Evolutionary conservation across 2,113 vertebrate species (phyloP), one percentile per base, ranked within the genome.

Genomic region (Cyanistes caeruleus): DNA sequence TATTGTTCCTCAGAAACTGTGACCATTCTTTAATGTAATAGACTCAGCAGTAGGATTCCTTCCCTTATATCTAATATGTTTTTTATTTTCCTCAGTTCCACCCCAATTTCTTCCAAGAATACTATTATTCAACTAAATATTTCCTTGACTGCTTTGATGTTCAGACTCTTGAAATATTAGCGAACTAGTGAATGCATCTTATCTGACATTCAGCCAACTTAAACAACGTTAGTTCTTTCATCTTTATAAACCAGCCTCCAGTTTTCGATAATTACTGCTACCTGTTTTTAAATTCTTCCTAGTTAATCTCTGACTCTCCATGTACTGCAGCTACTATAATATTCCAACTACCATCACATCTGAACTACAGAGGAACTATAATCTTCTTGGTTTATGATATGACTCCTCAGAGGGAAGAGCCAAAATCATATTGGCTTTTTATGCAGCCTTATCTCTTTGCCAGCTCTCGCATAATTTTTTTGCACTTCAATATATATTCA

Each of bases 241-340:
- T 93, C 90, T 90, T 74, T 56, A 92, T 87, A 96, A 95, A 82
- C 58, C 49, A 91, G 18, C 39, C 25, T 93, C 73, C 49, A 49
- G 13, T 60, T 68, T 77, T 60, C 8, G 2, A 72, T 91, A 96
- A 72, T 72, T 88, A 89, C n/a, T 56, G 30, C 58, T 88, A 85
- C 62, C 93, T 76, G 79, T 39, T 80, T 95, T 59, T 82, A 81
- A 95, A 94, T 73, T 79, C 82, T 87, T 85, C n/a, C 39, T n/a
- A 53, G 41, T 43, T 91, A 87, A 77, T 92, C 76, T 80, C 60
- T 46, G 14, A 65, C 21, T 92, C 83, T 56, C 43, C 84, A 14
- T 39, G n/a, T 77, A 31, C 20, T 70, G 55, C 27, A 86, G 48
- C 67, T 79, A 44, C 80, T 79, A 9, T 52, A 90, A 90, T 91